phyloP scores from a whole-genome alignment of 2,888 invertebrate species.

The Aphidoletes aphidimyza region DNA sequence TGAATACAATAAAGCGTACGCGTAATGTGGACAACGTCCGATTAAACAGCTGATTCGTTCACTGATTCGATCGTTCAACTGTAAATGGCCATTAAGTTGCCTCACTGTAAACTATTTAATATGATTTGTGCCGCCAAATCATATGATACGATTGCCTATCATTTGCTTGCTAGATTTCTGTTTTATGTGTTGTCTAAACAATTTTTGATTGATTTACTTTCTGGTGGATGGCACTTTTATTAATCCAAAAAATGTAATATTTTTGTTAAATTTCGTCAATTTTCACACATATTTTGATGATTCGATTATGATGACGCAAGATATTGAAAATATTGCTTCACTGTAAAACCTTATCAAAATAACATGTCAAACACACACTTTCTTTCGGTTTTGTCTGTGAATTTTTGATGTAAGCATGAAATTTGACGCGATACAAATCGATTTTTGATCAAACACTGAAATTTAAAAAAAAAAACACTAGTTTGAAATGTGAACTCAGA shows the following conservation, averaged over 20 bases:
- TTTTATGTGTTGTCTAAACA: no score
- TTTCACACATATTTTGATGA: neutral
- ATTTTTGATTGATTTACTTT: no score
- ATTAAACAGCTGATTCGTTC: neutral
- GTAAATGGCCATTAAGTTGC: neutral
- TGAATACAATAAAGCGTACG: neutral
- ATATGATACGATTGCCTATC: neutral
- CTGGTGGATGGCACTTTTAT: neutral
- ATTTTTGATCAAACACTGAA: no score
- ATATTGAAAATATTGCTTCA: constrained; percentile 39
- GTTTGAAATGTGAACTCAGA: no score
- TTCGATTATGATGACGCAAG: constrained; percentile 24
- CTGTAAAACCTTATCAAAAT: neutral
- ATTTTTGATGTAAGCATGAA: neutral
- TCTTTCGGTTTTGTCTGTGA: no score
- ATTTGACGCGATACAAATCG: neutral
- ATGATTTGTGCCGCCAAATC: neutral
- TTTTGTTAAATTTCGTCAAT: neutral
- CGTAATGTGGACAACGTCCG: no score
- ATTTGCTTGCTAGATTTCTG: neutral
- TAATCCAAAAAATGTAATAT: neutral
- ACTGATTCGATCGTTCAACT: neutral
- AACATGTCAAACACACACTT: neutral
- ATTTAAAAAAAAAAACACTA: no score
- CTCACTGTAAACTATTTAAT: neutral